Evolutionary conservation across 2,888 invertebrate genomes (phyloP), one percentile per base, ranked within the genome.

Genomic region (Tachina grossa): DNA sequence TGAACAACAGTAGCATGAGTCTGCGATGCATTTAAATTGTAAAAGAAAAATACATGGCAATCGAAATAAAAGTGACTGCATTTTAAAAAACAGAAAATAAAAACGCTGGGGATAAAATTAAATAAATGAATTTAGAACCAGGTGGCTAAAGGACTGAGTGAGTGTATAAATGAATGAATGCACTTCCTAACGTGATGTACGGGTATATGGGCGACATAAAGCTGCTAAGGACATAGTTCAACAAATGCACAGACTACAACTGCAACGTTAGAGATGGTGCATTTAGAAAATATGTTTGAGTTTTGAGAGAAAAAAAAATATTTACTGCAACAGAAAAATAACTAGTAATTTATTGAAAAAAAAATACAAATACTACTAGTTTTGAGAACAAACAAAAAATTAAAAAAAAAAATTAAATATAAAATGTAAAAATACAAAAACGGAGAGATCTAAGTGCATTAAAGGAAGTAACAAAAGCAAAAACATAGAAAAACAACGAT

Each of bases 271-370:
- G 1, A 6, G 31, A 74, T 81, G 77, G 74, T 49, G 72, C 74
- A 74, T 74, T 84, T 74, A 63, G 61, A 74, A 69, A 31, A 31
- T 31, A 31, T 31, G 4, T 31, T 31, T 31, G 31, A 31, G 53
- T 65, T 63, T 31, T n/a, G n/a, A n/a, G n/a, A n/a, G 31, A 31
- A 31, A 31, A 41, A 75, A 59, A 8, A 31, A 72, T 59, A 72
- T 6, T 31, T 6, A 6, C 31, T 31, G 5, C 31, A 31, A 31
- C 6, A 31, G 6, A 31, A 31, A 39, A 49, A 45, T 10, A 19
- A 71, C 16, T 45, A 14, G 14, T 4, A 72, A 72, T 39, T 76
- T 72, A 76, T 84, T 72, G 80, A 80, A n/a, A n/a, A n/a, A 72
- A 77, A 72, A 76, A 77, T 43, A 76, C 22, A 81, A 31, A 72